phyloP scores from a whole-genome alignment of 2,113 vertebrate genomes.

The Scortum barcoo region DNA sequence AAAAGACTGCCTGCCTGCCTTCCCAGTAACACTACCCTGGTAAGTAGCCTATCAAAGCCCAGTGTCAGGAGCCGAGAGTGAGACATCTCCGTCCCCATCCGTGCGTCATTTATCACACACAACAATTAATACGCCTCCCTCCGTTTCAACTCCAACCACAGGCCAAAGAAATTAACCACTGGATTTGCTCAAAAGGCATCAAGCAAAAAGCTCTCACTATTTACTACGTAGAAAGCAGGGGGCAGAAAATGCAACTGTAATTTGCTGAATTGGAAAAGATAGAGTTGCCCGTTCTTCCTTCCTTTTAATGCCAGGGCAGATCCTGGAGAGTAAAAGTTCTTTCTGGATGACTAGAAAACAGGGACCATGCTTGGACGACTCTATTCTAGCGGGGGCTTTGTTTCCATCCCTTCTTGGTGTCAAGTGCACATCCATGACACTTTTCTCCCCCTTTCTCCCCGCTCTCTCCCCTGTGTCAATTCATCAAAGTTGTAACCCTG shows the following conservation, averaged over 20 bases:
- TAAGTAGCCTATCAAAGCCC: slow-evolving; percentile 74
- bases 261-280: slow-evolving; percentile 30
- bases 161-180: slow-evolving; percentile 59
- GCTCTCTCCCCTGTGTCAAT: slow-evolving; percentile 87
- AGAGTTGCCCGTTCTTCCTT: slow-evolving; percentile 33
- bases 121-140: slow-evolving; percentile 63
- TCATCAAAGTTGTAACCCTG: slow-evolving; percentile 96
- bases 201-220: slow-evolving; percentile 27
- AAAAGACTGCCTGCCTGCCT: slow-evolving; percentile 65
- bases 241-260: slow-evolving; percentile 25
- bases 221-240: slow-evolving; percentile 17
- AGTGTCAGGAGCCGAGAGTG: slow-evolving; percentile 58
- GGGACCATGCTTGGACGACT: slow-evolving; percentile 49
- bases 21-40: slow-evolving; percentile 59
- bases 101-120: slow-evolving; percentile 62
- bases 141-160: slow-evolving; percentile 33
- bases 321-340: slow-evolving; percentile 44
- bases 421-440: slow-evolving; percentile 83
- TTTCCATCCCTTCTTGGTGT: slow-evolving; percentile 74
- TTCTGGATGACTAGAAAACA: slow-evolving; percentile 58
- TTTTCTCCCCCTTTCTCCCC: slow-evolving; percentile 55
- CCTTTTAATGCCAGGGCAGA: slow-evolving; percentile 74
- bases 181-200: slow-evolving; percentile 55
- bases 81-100: slow-evolving; percentile 62
- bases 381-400: slow-evolving; percentile 70